Evolutionary conservation across 1,140 invertebrate species (phyloP).

Genomic region (Dendrolimus kikuchii): DNA sequence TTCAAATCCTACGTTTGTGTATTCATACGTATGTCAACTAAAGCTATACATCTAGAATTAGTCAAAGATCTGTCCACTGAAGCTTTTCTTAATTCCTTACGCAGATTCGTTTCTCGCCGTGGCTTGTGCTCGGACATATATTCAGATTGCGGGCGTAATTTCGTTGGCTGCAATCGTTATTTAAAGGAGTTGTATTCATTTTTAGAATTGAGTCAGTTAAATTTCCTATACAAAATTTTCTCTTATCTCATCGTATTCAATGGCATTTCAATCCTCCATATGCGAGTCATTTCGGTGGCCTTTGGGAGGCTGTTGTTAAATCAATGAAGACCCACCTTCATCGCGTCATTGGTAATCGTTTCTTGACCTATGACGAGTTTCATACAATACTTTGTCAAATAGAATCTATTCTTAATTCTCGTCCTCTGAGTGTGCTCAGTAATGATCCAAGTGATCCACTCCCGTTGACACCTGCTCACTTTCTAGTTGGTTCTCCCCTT

Average conservation of each 20-base stretch:
- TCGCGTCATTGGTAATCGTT: not conserved
- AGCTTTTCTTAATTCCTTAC: not conserved
- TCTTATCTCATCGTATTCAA: too few relatives aligned
- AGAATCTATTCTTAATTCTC: conserved; percentile 1
- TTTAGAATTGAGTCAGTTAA: too few relatives aligned
- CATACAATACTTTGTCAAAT: not conserved
- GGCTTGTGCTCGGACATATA: not conserved
- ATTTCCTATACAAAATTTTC: too few relatives aligned
- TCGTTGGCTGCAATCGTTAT: not conserved
- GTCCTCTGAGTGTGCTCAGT: not conserved
- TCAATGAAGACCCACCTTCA: not conserved
- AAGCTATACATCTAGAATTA: conserved; percentile 1
- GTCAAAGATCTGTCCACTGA: not conserved
- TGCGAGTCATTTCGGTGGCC: not conserved
- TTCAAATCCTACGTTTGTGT: not conserved
- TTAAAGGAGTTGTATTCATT: not conserved
- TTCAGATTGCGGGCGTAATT: not conserved
- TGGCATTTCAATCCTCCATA: conserved; percentile 1
- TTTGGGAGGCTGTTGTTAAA: not conserved
- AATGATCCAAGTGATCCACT: conserved; percentile 1
- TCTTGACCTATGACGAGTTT: not conserved
- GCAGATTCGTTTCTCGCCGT: not conserved
- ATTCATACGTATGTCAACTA: not conserved
- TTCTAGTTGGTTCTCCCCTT: not conserved
- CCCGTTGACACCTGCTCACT: not conserved